Conservation (phyloP, 2,113 vertebrate species). For the Nannospalax galili region DNA sequence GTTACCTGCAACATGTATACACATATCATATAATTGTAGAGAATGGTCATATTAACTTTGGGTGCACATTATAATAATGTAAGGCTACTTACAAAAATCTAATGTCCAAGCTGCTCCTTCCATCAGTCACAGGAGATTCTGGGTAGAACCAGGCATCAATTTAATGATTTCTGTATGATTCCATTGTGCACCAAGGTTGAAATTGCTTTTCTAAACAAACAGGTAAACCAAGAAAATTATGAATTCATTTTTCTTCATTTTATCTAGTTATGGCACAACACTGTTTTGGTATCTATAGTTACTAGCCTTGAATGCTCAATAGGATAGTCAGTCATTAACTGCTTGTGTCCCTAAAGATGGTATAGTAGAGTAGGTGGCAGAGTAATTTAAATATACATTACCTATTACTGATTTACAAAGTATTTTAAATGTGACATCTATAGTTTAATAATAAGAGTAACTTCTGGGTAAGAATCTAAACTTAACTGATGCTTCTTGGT, state of each 20-base stretch:
- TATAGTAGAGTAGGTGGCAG: slow-evolving; percentile 40
- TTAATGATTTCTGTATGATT: neutral
- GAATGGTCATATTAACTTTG: neutral
- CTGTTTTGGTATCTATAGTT: slow-evolving; percentile 22
- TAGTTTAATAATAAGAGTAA: slow-evolving; percentile 53
- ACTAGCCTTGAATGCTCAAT: neutral
- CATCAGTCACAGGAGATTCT: neutral
- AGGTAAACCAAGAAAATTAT: slow-evolving; percentile 25
- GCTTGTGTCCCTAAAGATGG: slow-evolving; percentile 2
- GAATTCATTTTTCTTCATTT: slow-evolving; percentile 26
- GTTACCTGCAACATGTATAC: neutral
- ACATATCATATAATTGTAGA: neutral
- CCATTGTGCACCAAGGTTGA: neutral
- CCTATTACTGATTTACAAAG: slow-evolving; percentile 54
- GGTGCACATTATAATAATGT: neutral
- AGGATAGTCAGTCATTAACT: slow-evolving; percentile 26
- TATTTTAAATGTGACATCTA: slow-evolving; percentile 34
- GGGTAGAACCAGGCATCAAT: neutral
- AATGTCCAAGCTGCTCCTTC: neutral
- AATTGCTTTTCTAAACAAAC: slow-evolving; percentile 36
- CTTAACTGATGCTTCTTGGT: slow-evolving; percentile 53
- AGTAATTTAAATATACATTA: slow-evolving; percentile 47
- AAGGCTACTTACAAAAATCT: neutral
- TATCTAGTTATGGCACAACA: neutral
- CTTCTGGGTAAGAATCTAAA: slow-evolving; percentile 57